These are phyloP conservation scores for Ophioninae sp. DNA, from an alignment of 2,888 invertebrate genomes.

Conservation along the genomic window DNA sequence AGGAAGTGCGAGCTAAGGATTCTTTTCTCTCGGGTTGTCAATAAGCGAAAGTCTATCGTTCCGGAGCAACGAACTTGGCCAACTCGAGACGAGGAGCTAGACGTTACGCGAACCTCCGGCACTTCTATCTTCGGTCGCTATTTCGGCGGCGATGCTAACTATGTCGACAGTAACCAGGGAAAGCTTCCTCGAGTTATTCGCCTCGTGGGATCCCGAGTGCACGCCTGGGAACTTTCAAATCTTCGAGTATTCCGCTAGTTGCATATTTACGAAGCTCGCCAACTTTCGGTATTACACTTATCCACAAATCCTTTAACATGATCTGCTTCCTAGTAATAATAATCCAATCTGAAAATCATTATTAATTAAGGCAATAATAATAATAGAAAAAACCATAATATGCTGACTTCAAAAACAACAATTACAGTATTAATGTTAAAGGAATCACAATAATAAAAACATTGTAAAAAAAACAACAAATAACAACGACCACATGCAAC, in stretches of 20 bases:
- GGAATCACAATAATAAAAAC: too few relatives aligned
- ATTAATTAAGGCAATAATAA: background rate
- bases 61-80: conserved; percentile 69
- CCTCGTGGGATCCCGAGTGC: background rate
- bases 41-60: conserved; percentile 26
- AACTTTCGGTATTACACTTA: background rate
- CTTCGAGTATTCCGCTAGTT: background rate
- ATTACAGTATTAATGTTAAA: too few relatives aligned
- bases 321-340: background rate
- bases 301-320: background rate
- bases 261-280: background rate
- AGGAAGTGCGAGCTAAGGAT: too few relatives aligned
- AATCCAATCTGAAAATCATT: background rate
- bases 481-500: too few relatives aligned
- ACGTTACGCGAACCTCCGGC: conserved; percentile 60
- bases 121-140: conserved; percentile 70
- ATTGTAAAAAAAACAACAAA: too few relatives aligned
- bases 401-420: too few relatives aligned
- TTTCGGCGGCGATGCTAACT: conserved; percentile 68
- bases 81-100: conserved; percentile 51
- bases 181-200: conserved; percentile 40
- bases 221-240: conserved; percentile 3
- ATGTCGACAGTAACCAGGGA: conserved; percentile 47
- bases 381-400: background rate
- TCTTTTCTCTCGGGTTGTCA: background rate